phyloP scores from a whole-genome alignment of 2,113 vertebrate genomes.

The Stegastes partitus region DNA sequence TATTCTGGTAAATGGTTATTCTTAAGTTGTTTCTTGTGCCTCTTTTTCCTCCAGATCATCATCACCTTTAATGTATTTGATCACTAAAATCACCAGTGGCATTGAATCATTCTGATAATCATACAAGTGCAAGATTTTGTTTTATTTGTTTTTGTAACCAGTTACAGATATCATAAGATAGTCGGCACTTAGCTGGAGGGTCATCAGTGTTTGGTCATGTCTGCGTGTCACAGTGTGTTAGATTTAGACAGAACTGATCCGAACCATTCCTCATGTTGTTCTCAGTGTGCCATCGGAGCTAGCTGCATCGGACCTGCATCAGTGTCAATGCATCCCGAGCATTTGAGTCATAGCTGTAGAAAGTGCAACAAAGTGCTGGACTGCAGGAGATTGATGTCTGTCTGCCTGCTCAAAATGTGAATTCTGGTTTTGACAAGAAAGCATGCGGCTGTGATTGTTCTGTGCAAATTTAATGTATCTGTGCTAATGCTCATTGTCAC shows the following conservation, averaged over 20 bases:
- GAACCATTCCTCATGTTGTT: constrained; percentile 83
- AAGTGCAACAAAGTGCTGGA: constrained; percentile 74
- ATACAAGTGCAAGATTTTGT: constrained; percentile 62
- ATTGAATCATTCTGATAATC: constrained; percentile 85
- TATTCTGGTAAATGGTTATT: constrained; percentile 89
- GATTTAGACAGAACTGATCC: constrained; percentile 73
- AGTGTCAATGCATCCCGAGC: constrained; percentile 80
- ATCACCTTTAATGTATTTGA: constrained; percentile 83
- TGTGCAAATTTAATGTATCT: constrained; percentile 57
- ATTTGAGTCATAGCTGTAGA: constrained; percentile 73
- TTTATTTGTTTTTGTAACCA: too few relatives aligned
- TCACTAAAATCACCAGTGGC: constrained; percentile 87
- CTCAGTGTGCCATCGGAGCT: constrained; percentile 73
- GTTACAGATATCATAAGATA: constrained; percentile 51
- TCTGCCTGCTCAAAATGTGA: constrained; percentile 64
- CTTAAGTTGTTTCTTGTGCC: constrained; percentile 85
- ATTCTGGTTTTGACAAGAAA: constrained; percentile 62
- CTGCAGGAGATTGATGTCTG: constrained; percentile 76
- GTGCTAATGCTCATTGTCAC: constrained; percentile 67
- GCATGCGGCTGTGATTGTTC: constrained; percentile 83
- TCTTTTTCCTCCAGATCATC: constrained; percentile 82
- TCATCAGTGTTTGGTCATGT: constrained; percentile 85
- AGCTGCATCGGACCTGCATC: constrained; percentile 83
- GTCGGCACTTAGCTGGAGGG: constrained; percentile 51
- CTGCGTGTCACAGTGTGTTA: constrained; percentile 79